Percentiles rank a stretch among this genome's conserved stretches.
Evolutionary conservation across 2,888 invertebrate species (phyloP).

Genomic region (Pherbina coryleti): DNA sequence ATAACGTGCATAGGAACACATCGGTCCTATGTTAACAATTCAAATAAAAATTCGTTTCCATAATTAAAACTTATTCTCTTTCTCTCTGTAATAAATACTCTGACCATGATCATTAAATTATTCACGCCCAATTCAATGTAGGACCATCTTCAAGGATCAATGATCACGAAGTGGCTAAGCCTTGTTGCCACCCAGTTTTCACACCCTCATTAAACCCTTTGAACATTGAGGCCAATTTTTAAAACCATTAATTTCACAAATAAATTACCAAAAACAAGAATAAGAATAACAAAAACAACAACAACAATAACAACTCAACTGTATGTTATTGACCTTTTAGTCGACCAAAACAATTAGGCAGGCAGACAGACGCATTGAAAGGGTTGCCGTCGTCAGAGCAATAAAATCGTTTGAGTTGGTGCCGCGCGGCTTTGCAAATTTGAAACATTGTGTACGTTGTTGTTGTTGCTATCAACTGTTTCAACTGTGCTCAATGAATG

Average conservation of each 20-base stretch:
- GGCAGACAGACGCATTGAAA: constrained; percentile 7
- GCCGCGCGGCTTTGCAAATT: neutral
- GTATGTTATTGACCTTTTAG: constrained; percentile 22
- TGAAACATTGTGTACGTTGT: neutral
- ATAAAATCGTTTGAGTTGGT: neutral
- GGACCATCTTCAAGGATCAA: too few relatives aligned
- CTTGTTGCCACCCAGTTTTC: constrained; percentile 29
- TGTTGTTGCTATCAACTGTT: neutral
- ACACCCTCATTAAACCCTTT: constrained; percentile 30
- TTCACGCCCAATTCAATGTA: neutral
- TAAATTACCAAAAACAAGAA: constrained; percentile 25
- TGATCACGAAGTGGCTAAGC: neutral
- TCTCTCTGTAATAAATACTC: neutral
- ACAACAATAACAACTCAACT: neutral
- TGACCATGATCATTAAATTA: neutral
- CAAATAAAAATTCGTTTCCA: too few relatives aligned
- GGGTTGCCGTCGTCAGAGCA: constrained; percentile 14
- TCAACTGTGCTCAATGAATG: constrained; percentile 16
- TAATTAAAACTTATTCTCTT: too few relatives aligned
- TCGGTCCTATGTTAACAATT: too few relatives aligned
- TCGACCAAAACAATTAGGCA: constrained; percentile 24
- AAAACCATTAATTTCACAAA: constrained; percentile 31
- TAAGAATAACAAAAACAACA: neutral
- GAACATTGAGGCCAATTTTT: neutral
- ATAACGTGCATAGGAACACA: too few relatives aligned